Percentiles rank a stretch among this genome's conserved stretches.
Conservation (phyloP, 1,140 invertebrate genomes). For the Drosophila funebris region DNA sequence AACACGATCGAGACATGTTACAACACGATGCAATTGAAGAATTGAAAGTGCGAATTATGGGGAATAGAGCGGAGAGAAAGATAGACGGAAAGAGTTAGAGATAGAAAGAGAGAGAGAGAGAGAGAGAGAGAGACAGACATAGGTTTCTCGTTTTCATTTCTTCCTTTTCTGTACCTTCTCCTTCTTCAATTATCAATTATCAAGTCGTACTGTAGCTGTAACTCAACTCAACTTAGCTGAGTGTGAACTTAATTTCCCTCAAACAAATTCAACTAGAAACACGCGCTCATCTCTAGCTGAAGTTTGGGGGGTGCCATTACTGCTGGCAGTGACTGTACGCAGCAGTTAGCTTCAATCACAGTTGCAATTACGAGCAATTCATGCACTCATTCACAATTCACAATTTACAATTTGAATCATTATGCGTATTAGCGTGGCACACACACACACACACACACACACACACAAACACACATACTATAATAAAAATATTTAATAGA, state of each 20-base stretch:
- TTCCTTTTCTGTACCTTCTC: no score
- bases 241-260: background rate
- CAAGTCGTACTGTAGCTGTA: no score
- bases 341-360: constrained; percentile 2
- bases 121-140: no score
- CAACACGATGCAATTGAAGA: no score
- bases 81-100: no score
- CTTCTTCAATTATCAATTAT: no score
- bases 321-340: constrained; percentile 2
- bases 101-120: background rate
- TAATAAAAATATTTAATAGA: constrained; percentile 74
- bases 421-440: constrained; percentile 36
- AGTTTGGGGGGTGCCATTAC: constrained; percentile 1
- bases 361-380: constrained; percentile 12
- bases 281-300: background rate
- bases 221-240: no score
- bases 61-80: no score
- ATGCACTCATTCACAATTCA: constrained; percentile 3
- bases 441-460: constrained; percentile 8
- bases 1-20: background rate
- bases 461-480: constrained; percentile 18
- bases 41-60: no score
- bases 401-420: constrained; percentile 58
- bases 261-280: background rate
- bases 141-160: no score